Percentiles rank a stretch among this genome's conserved stretches.
These are phyloP conservation scores for Calameuta pallipes DNA, from an alignment of 2,888 invertebrate genomes.

Conservation along the genomic window DNA sequence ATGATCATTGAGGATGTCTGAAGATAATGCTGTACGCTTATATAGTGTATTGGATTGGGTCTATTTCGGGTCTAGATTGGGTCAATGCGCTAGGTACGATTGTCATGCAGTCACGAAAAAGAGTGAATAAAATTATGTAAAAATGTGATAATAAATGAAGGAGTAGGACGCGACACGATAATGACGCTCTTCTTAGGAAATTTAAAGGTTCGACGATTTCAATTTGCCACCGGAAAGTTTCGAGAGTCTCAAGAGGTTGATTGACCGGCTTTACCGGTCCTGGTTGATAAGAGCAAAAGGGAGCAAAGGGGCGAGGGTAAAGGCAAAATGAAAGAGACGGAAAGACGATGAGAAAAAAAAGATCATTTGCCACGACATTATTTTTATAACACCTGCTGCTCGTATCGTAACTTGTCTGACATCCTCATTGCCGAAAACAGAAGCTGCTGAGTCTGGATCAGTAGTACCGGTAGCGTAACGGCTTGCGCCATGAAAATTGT, in stretches of 20 bases:
- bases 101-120: too few relatives aligned
- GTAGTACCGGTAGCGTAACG: slow-evolving; percentile 49
- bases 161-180: neutral
- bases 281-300: neutral
- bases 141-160: neutral
- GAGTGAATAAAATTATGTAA: neutral
- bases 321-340: neutral
- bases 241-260: neutral
- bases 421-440: slow-evolving; percentile 56
- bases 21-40: neutral
- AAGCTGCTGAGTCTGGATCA: slow-evolving; percentile 37
- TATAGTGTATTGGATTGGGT: neutral
- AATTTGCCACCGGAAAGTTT: neutral
- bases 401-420: slow-evolving; percentile 48
- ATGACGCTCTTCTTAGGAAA: neutral
- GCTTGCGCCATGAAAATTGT: slow-evolving; percentile 18
- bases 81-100: too few relatives aligned
- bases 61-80: too few relatives aligned
- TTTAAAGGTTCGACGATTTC: neutral
- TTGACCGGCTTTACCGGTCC: slow-evolving; percentile 7
- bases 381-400: slow-evolving; percentile 37
- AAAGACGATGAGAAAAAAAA: slow-evolving; percentile 17
- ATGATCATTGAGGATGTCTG: neutral
- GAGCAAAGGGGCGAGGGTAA: neutral
- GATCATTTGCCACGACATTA: neutral